phyloP scores from a whole-genome alignment of 2,888 invertebrate genomes.

The Allolobophora icterica region DNA sequence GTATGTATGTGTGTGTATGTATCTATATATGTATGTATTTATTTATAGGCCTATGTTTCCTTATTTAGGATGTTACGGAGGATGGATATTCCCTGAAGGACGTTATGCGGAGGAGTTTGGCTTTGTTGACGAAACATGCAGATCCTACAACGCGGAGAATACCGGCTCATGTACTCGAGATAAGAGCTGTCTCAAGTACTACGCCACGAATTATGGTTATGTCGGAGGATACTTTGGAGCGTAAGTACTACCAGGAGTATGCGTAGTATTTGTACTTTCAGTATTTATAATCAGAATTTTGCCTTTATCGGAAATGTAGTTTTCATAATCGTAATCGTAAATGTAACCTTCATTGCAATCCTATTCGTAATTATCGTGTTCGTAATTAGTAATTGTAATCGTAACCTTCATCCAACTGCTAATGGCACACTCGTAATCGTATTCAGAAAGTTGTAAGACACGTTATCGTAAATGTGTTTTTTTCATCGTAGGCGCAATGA shows the following conservation, averaged over 20 bases:
- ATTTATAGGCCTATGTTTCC: too few species aligned
- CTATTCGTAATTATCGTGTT: too few species aligned
- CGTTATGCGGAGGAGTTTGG: slow-evolving; percentile 66
- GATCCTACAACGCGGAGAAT: slow-evolving; percentile 66
- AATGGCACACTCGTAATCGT: too few species aligned
- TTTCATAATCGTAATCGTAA: too few species aligned
- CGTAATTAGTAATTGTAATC: too few species aligned
- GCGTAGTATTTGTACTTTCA: background rate
- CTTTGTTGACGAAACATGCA: slow-evolving; percentile 65
- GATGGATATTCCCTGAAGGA: slow-evolving; percentile 60
- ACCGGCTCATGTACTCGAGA: slow-evolving; percentile 62
- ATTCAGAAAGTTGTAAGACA: too few species aligned
- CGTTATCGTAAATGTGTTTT: too few species aligned
- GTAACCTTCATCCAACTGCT: too few species aligned
- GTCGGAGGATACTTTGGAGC: slow-evolving; percentile 68
- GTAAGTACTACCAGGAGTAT: slow-evolving; percentile 54
- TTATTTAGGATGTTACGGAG: slow-evolving; percentile 57
- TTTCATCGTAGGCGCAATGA: too few species aligned
- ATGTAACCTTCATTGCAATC: too few species aligned
- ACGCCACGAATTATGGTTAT: slow-evolving; percentile 67
- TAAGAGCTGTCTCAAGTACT: slow-evolving; percentile 62
- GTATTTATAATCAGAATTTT: background rate
- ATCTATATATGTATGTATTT: background rate
- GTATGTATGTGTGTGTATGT: background rate
- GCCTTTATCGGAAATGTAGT: too few species aligned